Evolutionary conservation across 2,113 vertebrate species (phyloP).

Genomic region (Spea multiplicata): DNA sequence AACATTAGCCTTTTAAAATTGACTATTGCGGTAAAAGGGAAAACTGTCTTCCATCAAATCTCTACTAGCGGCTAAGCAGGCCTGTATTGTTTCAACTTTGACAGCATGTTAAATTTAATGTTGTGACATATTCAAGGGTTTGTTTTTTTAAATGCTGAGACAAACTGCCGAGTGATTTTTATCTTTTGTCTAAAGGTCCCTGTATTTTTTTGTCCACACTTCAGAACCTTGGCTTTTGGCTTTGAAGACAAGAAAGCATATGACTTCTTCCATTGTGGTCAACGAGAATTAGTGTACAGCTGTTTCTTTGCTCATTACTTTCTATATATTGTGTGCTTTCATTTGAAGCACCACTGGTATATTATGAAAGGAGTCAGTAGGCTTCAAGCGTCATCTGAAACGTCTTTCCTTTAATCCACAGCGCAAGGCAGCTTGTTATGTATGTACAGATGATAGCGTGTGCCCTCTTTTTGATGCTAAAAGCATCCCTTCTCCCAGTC

Average conservation of each 20-base stretch:
- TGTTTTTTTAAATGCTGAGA: no score
- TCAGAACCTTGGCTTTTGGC: neutral
- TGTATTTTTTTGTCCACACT: neutral
- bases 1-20: no score
- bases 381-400: constrained; percentile 20
- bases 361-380: constrained; percentile 13
- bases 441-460: constrained; percentile 31
- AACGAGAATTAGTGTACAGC: constrained; percentile 11
- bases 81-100: no score
- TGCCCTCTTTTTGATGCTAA: constrained; percentile 37
- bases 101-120: no score
- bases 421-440: constrained; percentile 19
- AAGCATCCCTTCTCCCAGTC: constrained; percentile 35
- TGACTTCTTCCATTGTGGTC: constrained; percentile 11
- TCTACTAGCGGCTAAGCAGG: no score
- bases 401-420: constrained; percentile 34
- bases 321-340: constrained; percentile 10
- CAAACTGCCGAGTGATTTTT: no score
- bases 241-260: neutral
- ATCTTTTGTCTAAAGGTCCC: neutral
- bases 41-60: no score
- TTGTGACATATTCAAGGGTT: no score
- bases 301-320: constrained; percentile 20
- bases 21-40: no score
- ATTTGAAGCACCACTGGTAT: constrained; percentile 9